Base-by-base conservation (phyloP, 1,140 invertebrate genomes). In the Sipha flava region DNA sequence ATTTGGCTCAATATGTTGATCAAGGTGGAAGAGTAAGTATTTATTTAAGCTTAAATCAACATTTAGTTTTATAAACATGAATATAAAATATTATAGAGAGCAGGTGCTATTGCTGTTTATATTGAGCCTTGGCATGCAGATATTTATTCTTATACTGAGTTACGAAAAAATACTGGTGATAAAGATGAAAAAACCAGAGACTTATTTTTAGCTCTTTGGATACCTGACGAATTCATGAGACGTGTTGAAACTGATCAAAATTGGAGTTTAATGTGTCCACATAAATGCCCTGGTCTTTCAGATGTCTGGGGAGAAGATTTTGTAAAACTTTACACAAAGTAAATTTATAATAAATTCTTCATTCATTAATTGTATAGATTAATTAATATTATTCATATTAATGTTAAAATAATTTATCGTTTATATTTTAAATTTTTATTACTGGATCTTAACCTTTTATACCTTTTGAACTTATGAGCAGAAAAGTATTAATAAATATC, bases 61-160 rank as follows among this genome's bases (percentile, higher is more conserved):
- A n/a, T n/a, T n/a, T n/a, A n/a, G n/a, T n/a, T n/a, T n/a, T n/a
- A n/a, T n/a, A 31, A 49, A 49, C 1, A n/a, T 49, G n/a, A 49
- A 49, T n/a, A 47, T 73, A 40, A 3, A n/a, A 47, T 72, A 70
- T 81, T 83, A 26, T 82, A 90, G 89, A 87, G 97, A 82, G 96
- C 97, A n/a, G 97, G 97, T 43, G 96, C 97, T n/a, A 98, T 98
- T 89, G 96, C 98, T 18, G 92, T 99, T 80, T 99, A 99, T 84
- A 84, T 99, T 26, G 98, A 99, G 86, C 98, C 98, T 3, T 99
- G 98, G 98, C 98, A 99, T 87, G 91, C 96, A 0, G 97, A 99
- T 86, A 89, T 99, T 68, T 97, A 98, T 86, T 95, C 97, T 80
- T 99, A 98, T 87, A 86, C 98, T 57, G 94, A 98, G 84, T 87